Base-by-base conservation (phyloP, 2,113 vertebrate species). In the Aegotheles bennettii region DNA sequence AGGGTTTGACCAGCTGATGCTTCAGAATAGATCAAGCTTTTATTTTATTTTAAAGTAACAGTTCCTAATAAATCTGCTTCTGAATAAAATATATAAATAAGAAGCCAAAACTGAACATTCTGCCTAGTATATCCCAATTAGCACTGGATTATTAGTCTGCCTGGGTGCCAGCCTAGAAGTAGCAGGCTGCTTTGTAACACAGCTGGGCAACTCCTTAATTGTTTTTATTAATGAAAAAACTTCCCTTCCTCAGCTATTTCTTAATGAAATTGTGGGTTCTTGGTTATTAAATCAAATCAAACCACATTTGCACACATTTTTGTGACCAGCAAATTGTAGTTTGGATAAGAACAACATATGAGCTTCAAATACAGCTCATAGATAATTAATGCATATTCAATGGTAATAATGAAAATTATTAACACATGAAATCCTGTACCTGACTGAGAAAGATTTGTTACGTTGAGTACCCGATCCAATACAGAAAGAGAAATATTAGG, bases 161-260 rank as follows among this genome's bases (percentile, higher is more conserved):
- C 23, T 28, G 38, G 21, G 35, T 85, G 63, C 59, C 63, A 80
- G 10, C 12, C 87, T 90, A 56, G 91, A 88, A 75, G 68, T 83
- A 43, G 6, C 54, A 73, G 68, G 13, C 63, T 94, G 65, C 76
- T 87, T 94, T 94, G 77, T 70, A 88, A 94, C 93, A 95, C 95
- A 89, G 90, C 90, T 96, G 95, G 91, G 91, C 38, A 94, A 70
- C 85, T 77, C 10, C 5, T 75, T 97, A 96, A 98, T 98, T 97
- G 94, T 84, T 97, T 97, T 97, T 95, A 97, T 97, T 97, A 98
- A 98, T 96, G 96, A 97, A 95, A 91, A 93, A 79, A 11, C 74
- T 96, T 95, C 57, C 79, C 88, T 93, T 94, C 69, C 85, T 97
- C 84, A 85, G 92, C 80, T 83, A 71, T 88, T 94, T 90, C 80